Conservation (phyloP, 2,113 vertebrate genomes). For the Ailuropoda melanoleuca region DNA sequence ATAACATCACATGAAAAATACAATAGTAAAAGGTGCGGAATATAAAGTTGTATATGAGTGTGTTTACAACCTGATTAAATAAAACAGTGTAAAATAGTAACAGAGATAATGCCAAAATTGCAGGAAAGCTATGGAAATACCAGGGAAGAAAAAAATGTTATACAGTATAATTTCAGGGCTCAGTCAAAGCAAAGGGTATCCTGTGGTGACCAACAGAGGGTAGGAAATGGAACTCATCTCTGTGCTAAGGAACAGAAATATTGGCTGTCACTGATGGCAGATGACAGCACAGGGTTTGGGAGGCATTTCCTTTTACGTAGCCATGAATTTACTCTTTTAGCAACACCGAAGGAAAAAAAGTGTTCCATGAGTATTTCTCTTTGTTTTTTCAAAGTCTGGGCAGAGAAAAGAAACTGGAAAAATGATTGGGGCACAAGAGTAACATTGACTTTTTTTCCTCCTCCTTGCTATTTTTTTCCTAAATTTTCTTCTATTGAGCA, state of each 20-base stretch:
- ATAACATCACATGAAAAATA: not conserved
- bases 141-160: not conserved
- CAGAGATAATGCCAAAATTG: not conserved
- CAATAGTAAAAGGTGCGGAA: not conserved
- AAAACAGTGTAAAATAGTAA: not conserved
- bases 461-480: not conserved
- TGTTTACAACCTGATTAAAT: not conserved
- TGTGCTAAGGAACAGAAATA: not conserved
- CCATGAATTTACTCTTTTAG: not conserved
- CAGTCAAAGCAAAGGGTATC: not conserved
- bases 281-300: not conserved
- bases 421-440: not conserved
- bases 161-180: not conserved
- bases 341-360: not conserved
- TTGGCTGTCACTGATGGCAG: not conserved
- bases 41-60: not conserved
- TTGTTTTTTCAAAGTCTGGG: not conserved
- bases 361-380: not conserved
- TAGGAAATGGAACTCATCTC: not conserved
- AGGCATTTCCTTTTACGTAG: constrained; percentile 18
- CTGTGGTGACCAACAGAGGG: not conserved
- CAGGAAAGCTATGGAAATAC: not conserved
- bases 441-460: not conserved
- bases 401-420: not conserved
- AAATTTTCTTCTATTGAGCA: not conserved